A percentile compares a stretch with the other conserved stretches of the same genome.
These are phyloP conservation scores for Hemiprocne comata DNA, from an alignment of 2,113 vertebrate genomes.

Conservation along the genomic window DNA sequence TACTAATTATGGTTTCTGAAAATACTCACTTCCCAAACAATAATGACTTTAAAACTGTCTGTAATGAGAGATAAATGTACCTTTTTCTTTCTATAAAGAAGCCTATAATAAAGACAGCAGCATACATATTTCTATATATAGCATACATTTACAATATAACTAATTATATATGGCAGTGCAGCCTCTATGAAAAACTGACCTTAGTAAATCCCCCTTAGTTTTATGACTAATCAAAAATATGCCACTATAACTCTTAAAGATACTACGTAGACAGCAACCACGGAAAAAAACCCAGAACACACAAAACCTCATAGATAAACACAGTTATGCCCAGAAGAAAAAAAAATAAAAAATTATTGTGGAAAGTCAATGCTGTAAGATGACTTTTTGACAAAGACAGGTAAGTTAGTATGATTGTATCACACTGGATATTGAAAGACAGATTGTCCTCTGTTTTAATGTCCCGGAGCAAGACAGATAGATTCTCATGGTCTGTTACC, in stretches of 20 bases:
- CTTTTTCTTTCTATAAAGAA: neutral
- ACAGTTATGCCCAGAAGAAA: neutral
- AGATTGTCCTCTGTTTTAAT: neutral
- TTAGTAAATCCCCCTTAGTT: neutral
- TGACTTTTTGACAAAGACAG: slow-evolving; percentile 4
- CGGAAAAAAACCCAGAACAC: neutral
- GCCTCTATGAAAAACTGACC: neutral
- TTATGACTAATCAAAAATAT: neutral
- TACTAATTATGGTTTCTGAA: neutral
- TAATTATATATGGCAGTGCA: neutral
- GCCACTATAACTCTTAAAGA: neutral
- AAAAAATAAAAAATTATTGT: neutral
- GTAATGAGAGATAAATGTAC: neutral
- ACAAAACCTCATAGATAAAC: neutral
- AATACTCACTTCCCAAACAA: neutral
- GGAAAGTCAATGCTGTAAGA: neutral
- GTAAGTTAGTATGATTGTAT: neutral
- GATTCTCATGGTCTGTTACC: neutral
- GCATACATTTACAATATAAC: neutral
- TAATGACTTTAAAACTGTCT: neutral
- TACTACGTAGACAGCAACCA: neutral
- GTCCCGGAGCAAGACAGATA: neutral
- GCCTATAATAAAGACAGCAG: neutral
- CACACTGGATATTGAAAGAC: neutral
- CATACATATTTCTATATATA: neutral